Evolutionary conservation across 2,888 invertebrate species (phyloP), one percentile per base, ranked within the genome.

Genomic region (Parelbella ahira): DNA sequence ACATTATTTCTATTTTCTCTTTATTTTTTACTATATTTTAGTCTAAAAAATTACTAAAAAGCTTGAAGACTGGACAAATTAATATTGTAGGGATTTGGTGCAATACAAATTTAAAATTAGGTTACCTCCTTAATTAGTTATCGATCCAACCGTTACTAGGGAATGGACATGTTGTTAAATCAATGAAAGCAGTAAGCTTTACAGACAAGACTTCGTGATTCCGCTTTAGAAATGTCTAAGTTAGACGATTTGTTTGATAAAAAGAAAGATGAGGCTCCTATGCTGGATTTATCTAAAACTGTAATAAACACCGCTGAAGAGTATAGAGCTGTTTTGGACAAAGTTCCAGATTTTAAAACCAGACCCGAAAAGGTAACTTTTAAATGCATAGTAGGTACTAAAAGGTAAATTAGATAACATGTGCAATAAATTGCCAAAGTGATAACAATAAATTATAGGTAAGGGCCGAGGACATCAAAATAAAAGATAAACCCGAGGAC

Each of bases 321-420:
- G 65, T 94, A 95, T 55, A 91, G 93, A 58, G 91, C 92, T 44
- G 89, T 95, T 30, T 88, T 95, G 69, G 96, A 96, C 61, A 94
- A 94, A 81, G 94, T 96, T 5, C 96, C 96, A 0, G 97, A 97
- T 70, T 96, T 93, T 67, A 96, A 95, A 80, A 95, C 96, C 55
- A 92, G 94, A 52, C 92, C 95, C 0, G 96, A 96, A 66, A 96
- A 95, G 89, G 94, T 92, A 78, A 39, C 6, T 15, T n/a, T n/a
- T n/a, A n/a, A n/a, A n/a, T n/a, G n/a, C n/a, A n/a, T n/a, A n/a
- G n/a, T n/a, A n/a, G n/a, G n/a, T n/a, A n/a, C n/a, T n/a, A n/a
- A n/a, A n/a, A n/a, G n/a, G n/a, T n/a, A n/a, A n/a, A n/a, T n/a
- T n/a, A n/a, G n/a, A n/a, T n/a, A n/a, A n/a, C n/a, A n/a, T n/a